A percentile compares a stretch with the other conserved stretches of the same genome.
Evolutionary conservation across 2,888 invertebrate species (phyloP).

Genomic region (Metacarcinus magister): DNA sequence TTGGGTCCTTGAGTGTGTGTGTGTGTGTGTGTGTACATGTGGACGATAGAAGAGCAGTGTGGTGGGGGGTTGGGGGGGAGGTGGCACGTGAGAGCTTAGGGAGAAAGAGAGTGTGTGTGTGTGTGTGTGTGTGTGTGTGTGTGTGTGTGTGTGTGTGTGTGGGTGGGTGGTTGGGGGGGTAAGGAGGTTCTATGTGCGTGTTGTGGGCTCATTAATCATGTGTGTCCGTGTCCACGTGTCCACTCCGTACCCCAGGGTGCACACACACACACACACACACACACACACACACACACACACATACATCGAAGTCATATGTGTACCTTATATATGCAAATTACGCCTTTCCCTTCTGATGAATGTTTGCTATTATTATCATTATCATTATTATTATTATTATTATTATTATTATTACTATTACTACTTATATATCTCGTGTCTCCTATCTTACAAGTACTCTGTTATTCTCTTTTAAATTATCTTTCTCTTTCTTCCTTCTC

Average conservation of each 20-base stretch:
- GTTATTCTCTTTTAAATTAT: not conserved
- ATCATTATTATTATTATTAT: constrained; percentile 26
- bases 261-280: not conserved
- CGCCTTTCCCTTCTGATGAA: not conserved
- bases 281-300: constrained; percentile 2
- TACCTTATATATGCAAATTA: not conserved
- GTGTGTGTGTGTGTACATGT: not conserved
- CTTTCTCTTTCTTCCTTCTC: constrained; percentile 16
- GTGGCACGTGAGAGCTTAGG: no score
- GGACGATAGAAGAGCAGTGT: not conserved
- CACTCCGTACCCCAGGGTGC: not conserved
- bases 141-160: no score
- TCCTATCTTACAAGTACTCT: not conserved
- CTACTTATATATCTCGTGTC: not conserved
- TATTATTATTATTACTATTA: not conserved
- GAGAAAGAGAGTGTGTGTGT: no score
- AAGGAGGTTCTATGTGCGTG: not conserved
- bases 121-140: no score
- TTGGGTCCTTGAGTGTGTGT: not conserved
- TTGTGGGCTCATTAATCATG: constrained; percentile 33
- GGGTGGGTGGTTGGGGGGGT: not conserved
- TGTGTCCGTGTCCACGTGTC: constrained; percentile 41
- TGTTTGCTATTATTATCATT: not conserved
- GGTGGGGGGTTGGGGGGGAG: not conserved
- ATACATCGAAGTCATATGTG: not conserved